These are phyloP conservation scores for Tringa solitaria DNA, from an alignment of 2,113 vertebrate species.

Conservation along the genomic window DNA sequence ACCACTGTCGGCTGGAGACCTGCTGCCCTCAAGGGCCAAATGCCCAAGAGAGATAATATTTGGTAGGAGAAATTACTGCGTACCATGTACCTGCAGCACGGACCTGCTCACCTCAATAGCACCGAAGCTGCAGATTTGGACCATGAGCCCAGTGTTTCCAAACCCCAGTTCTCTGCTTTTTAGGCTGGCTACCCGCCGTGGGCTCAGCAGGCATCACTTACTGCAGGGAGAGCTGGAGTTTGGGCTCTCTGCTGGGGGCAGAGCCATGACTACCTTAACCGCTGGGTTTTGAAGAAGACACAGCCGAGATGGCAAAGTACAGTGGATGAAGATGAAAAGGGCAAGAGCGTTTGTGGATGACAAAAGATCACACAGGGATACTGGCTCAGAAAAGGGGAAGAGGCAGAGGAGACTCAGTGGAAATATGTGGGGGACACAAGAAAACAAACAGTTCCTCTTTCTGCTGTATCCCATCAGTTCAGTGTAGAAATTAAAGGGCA, in stretches of 20 bases:
- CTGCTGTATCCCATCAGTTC: background rate
- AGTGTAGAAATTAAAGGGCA: background rate
- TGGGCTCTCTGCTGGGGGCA: background rate
- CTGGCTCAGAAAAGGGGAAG: conserved; percentile 20
- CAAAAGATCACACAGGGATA: background rate
- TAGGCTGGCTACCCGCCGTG: fast-evolving
- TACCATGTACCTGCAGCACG: background rate
- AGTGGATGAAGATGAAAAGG: background rate
- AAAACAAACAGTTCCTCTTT: conserved; percentile 22
- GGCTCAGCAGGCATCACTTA: background rate
- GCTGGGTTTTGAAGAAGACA: background rate
- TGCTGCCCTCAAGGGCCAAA: fast-evolving
- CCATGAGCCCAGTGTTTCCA: background rate
- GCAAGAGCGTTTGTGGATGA: background rate
- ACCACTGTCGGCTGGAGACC: background rate
- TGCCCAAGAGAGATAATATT: background rate
- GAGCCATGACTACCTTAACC: background rate
- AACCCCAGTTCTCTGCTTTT: background rate
- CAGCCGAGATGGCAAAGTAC: background rate
- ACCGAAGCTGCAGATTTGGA: background rate
- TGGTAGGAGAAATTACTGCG: background rate
- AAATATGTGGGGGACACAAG: background rate
- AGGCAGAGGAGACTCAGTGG: conserved; percentile 11
- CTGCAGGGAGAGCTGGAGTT: background rate
- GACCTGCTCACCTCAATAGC: background rate